Evolutionary conservation across 2,797 vertebrate species (phyloP), one percentile per base, ranked within the genome.

Genomic region (Poeciliopsis paucimaculata): DNA sequence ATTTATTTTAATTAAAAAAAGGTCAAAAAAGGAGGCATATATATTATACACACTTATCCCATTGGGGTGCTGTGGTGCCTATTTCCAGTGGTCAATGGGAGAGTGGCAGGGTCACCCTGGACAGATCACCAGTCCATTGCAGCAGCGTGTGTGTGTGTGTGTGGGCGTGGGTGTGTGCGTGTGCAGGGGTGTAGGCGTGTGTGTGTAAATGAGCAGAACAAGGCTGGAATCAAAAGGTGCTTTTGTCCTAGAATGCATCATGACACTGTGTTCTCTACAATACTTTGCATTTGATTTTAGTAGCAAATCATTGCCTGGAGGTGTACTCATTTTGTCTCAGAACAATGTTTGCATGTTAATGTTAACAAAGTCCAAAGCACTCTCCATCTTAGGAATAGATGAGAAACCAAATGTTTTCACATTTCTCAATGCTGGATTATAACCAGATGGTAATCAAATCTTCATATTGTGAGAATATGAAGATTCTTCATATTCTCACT

Each of bases 131-230:
- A 51, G 49, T 9, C 7, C 49, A 26, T 53, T 8, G 20, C 49
- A 53, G 49, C 20, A 26, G 49, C 15, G 5, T 5, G 4, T 1
- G 16, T 18, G 2, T 2, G 18, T 20, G 16, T 7, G 20, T 23
- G 18, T 23, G 15, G 18, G 16, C 1, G 41, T 7, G 39, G 5
- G 39, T 39, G 39, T 34, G 7, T 41, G 12, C 0, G 12, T 13
- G 43, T 4, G 46, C 0, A 1, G 6, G 46, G 0, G 16, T 20
- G 13, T 2, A 4, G 5, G 15, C 5, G 47, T 1, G 49, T 23
- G 20, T 51, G 49, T 51, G 23, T 51, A 23, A 51, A 51, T 51
- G 7, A 51, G 49, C 7, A 51, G 8, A 60, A n/a, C 11, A 31
- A 60, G 12, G 62, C 34, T 66, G 18, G 18, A 66, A 10, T 66